These are phyloP conservation scores for Sylvilagus floridanus DNA, from an alignment of 2,797 vertebrate genomes.

Conservation along the genomic window DNA sequence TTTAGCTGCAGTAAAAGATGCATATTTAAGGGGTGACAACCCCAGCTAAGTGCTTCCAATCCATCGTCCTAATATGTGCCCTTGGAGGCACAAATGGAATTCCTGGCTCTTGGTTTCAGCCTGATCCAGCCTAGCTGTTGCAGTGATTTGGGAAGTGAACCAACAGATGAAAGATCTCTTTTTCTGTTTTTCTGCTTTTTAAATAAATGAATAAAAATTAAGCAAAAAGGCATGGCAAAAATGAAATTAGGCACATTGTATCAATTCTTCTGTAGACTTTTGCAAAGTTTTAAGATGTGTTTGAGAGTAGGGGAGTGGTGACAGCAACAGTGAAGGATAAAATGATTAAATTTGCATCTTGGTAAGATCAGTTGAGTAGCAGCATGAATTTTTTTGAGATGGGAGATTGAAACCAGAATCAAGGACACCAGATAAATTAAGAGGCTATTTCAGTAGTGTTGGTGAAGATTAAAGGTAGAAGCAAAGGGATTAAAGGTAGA, in stretches of 20 bases:
- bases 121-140: no score
- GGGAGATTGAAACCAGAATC: background rate
- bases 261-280: background rate
- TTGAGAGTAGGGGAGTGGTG: background rate
- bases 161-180: no score
- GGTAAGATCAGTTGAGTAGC: background rate
- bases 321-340: background rate
- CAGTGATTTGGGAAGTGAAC: no score
- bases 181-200: no score
- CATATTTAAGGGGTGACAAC: background rate
- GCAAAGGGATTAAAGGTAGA: background rate
- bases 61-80: no score
- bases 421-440: slow-evolving; percentile 12
- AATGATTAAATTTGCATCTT: background rate
- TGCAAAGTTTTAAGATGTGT: background rate
- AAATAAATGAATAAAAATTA: no score
- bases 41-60: no score
- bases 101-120: no score
- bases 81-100: no score
- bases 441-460: background rate
- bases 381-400: background rate
- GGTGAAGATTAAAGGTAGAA: background rate
- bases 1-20: background rate
- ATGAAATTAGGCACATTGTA: background rate
- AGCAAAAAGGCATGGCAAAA: background rate